These are phyloP conservation scores for Philopedon plagiatum DNA, from an alignment of 2,888 invertebrate genomes.

Conservation along the genomic window DNA sequence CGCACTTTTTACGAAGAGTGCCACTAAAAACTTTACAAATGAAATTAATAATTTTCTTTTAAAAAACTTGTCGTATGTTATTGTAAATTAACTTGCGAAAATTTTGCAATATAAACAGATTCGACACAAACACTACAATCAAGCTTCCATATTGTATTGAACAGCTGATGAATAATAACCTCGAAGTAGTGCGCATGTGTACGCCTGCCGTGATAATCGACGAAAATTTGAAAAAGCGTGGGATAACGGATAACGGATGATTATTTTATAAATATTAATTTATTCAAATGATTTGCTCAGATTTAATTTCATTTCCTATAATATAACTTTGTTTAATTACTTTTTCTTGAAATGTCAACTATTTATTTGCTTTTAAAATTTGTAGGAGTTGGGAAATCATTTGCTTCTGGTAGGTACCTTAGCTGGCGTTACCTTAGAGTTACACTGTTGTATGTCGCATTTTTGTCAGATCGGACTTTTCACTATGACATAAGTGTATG, in stretches of 20 bases:
- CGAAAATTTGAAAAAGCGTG: constrained; percentile 15
- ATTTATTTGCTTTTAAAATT: too few species aligned
- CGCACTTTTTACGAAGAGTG: constrained; percentile 45
- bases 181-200: constrained; percentile 13
- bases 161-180: constrained; percentile 57
- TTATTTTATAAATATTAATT: neutral
- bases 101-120: constrained; percentile 31
- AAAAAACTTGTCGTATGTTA: constrained; percentile 18
- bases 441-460: too few species aligned
- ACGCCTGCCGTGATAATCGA: neutral
- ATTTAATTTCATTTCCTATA: neutral
- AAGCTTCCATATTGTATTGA: constrained; percentile 60
- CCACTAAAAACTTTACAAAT: constrained; percentile 52
- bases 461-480: too few species aligned
- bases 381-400: too few species aligned
- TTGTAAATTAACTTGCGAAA: constrained; percentile 12
- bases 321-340: too few species aligned
- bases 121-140: constrained; percentile 56
- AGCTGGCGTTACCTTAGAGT: too few species aligned
- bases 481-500: too few species aligned
- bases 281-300: neutral
- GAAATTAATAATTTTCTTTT: constrained; percentile 16
- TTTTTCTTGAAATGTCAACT: too few species aligned
- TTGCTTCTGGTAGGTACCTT: too few species aligned
- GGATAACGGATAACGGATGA: neutral